Evolutionary conservation across 1,140 invertebrate species (phyloP).

Genomic region (Zaprionus inermis): DNA sequence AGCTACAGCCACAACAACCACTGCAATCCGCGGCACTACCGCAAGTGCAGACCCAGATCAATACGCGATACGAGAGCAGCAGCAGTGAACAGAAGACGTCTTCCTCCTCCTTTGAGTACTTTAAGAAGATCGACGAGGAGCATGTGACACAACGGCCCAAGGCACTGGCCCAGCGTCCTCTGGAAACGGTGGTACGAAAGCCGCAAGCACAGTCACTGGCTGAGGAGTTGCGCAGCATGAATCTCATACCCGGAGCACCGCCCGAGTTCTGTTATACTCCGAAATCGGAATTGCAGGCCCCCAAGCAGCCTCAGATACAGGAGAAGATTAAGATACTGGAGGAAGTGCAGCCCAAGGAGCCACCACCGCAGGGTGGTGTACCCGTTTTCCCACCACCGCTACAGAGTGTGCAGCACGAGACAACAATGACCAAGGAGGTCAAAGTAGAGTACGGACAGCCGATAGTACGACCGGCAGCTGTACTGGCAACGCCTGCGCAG

Average conservation of each 20-base stretch:
- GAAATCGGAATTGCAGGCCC: conserved; percentile 81
- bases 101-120: conserved; percentile 85
- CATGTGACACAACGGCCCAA: conserved; percentile 61
- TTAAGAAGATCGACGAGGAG: conserved; percentile 85
- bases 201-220: conserved; percentile 56
- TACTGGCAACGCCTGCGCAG: conserved; percentile 69
- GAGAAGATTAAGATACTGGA: conserved; percentile 88
- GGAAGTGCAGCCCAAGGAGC: conserved; percentile 86
- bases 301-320: conserved; percentile 85
- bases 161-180: conserved; percentile 58
- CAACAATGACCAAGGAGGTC: conserved; percentile 63
- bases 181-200: conserved; percentile 62
- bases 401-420: conserved; percentile 71
- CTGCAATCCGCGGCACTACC: conserved; percentile 22
- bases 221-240: conserved; percentile 84
- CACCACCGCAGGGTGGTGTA: conserved; percentile 88
- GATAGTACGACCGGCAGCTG: conserved; percentile 79
- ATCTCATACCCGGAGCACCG: conserved; percentile 88
- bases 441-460: conserved; percentile 79
- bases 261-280: conserved; percentile 89
- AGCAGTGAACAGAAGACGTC: conserved; percentile 73
- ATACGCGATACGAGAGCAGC: conserved; percentile 61
- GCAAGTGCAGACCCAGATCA: conserved; percentile 57
- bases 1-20: conserved; percentile 37
- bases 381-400: conserved; percentile 73